phyloP scores from a whole-genome alignment of 2,888 invertebrate genomes.

The Eulithis prunata region DNA sequence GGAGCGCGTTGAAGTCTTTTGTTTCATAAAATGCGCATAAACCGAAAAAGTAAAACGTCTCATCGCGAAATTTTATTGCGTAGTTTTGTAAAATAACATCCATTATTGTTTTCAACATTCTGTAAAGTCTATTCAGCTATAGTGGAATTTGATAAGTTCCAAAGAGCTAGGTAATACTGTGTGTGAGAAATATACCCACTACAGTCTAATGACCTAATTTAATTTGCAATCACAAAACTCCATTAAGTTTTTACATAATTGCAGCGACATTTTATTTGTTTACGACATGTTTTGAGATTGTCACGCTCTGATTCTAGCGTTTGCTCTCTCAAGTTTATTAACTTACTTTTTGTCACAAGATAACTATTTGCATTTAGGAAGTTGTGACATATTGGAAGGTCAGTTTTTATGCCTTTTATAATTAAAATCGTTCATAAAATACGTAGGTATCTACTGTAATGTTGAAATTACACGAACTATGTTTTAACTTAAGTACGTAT shows the following conservation, averaged over 20 bases:
- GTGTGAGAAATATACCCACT: no score
- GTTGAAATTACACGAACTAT: background rate
- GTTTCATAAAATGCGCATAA: background rate
- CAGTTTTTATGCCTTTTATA: constrained; percentile 3
- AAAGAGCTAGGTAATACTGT: no score
- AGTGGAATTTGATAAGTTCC: no score
- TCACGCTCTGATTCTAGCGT: constrained; percentile 36
- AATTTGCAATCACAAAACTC: background rate
- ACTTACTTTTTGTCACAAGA: constrained; percentile 32
- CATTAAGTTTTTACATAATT: constrained; percentile 15
- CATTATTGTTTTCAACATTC: no score
- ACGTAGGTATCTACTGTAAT: background rate
- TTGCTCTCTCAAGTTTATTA: constrained; percentile 23
- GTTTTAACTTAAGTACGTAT: background rate
- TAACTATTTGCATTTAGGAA: constrained; percentile 16
- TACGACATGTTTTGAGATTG: constrained; percentile 30
- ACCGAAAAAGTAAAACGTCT: no score
- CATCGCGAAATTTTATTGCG: no score
- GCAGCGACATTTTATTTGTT: constrained; percentile 28
- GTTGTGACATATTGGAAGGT: constrained; percentile 19
- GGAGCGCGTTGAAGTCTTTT: constrained; percentile 30
- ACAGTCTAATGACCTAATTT: background rate
- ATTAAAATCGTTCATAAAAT: constrained; percentile 3
- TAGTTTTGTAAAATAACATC: no score
- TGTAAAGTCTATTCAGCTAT: no score